Percentiles rank a stretch among this genome's conserved stretches.
These are phyloP conservation scores for Paguma larvata DNA, from an alignment of 2,797 vertebrate genomes.

Conservation along the genomic window DNA sequence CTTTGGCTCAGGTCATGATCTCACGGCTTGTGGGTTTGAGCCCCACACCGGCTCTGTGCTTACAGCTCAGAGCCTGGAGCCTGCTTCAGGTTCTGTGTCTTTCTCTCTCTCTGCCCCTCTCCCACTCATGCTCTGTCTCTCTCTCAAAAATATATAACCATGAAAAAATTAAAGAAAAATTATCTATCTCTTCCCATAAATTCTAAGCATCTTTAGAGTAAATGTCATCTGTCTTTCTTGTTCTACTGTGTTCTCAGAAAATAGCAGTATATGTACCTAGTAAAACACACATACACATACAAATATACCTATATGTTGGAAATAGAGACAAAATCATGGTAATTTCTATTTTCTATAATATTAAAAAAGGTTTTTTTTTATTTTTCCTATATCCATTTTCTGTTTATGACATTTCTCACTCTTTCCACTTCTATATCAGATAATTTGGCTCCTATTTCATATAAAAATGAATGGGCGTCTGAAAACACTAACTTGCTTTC, in stretches of 20 bases:
- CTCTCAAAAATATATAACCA: no score
- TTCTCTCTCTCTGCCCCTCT: no score
- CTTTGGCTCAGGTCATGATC: no score
- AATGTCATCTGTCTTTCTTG: neutral
- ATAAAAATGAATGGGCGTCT: neutral
- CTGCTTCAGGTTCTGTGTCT: no score
- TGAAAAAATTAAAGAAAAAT: neutral
- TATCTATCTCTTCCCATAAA: neutral
- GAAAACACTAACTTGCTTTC: neutral
- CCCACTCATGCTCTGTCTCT: no score
- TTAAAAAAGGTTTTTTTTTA: neutral
- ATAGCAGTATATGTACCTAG: neutral
- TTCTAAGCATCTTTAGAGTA: neutral
- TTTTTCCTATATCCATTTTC: neutral
- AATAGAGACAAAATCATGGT: neutral
- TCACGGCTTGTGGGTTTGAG: no score
- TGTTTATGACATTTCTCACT: neutral
- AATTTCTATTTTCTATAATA: slow-evolving; percentile 1
- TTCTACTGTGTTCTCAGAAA: neutral
- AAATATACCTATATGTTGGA: neutral
- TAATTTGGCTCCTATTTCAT: neutral
- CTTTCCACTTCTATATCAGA: neutral
- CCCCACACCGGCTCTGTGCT: no score
- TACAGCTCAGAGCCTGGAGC: no score
- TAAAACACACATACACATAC: neutral